These are phyloP conservation scores for Opisthograptis luteolata DNA, from an alignment of 2,888 invertebrate species.

Conservation along the genomic window DNA sequence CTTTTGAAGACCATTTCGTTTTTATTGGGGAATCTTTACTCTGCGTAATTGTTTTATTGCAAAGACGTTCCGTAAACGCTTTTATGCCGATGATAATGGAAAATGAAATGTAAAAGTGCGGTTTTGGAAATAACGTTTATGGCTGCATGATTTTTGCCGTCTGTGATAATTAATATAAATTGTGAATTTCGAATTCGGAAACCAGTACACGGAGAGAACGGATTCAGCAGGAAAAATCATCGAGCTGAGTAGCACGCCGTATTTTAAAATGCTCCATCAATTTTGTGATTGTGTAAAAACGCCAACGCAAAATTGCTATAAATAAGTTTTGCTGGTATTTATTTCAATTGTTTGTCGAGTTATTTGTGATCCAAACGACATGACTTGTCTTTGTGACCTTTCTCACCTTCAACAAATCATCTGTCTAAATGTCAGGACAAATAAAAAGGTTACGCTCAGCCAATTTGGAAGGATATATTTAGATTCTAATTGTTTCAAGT, in stretches of 20 bases:
- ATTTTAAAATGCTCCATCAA: constrained; percentile 2
- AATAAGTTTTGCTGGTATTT: not conserved
- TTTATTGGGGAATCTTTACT: constrained; percentile 37
- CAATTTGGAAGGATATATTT: not conserved
- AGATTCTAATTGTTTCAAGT: constrained; percentile 9
- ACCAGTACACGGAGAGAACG: too few species aligned
- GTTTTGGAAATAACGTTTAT: constrained; percentile 24
- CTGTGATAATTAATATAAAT: too few species aligned
- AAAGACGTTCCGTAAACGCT: constrained; percentile 13
- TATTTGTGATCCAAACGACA: constrained; percentile 53
- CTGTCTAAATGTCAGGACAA: constrained; percentile 15
- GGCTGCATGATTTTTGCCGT: constrained; percentile 18
- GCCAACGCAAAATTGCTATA: not conserved
- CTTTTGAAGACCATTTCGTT: constrained; percentile 33
- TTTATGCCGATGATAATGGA: constrained; percentile 25
- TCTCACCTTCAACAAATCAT: constrained; percentile 31
- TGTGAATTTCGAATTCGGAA: too few species aligned
- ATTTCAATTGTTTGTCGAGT: constrained; percentile 39
- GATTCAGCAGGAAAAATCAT: too few species aligned
- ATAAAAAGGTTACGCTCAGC: constrained; percentile 14
- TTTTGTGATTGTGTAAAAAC: constrained; percentile 10
- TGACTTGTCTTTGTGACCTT: constrained; percentile 46
- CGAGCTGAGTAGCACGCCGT: too few species aligned
- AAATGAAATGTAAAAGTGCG: constrained; percentile 25
- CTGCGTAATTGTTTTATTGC: constrained; percentile 28